Conservation (phyloP, 2,888 invertebrate genomes). For the Aspidiotus rigidus region DNA sequence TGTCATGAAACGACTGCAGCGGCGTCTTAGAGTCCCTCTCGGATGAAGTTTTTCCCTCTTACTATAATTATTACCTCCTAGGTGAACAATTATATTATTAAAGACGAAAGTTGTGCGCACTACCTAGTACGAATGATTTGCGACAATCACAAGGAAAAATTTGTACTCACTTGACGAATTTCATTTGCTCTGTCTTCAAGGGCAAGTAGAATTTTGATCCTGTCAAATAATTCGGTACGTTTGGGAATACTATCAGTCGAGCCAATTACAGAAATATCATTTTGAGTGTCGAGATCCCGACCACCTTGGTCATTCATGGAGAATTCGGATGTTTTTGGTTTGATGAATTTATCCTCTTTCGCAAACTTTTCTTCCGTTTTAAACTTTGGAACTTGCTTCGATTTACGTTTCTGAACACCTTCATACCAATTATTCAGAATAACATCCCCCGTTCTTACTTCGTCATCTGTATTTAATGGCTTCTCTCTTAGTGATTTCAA, state of each 20-base stretch:
- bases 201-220: conserved; percentile 50
- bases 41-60: too few relatives aligned
- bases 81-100: too few relatives aligned
- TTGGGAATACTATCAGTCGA: conserved; percentile 38
- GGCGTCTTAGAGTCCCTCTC: too few relatives aligned
- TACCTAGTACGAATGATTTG: not conserved
- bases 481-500: conserved; percentile 50
- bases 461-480: not conserved
- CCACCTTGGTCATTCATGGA: conserved; percentile 23
- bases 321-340: not conserved
- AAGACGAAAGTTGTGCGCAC: too few relatives aligned
- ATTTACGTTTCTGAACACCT: not conserved
- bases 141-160: not conserved
- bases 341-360: not conserved
- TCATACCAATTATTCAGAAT: not conserved
- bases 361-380: conserved; percentile 1
- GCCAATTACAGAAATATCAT: conserved; percentile 1
- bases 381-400: not conserved
- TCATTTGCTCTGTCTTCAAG: conserved; percentile 49
- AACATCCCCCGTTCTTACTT: not conserved
- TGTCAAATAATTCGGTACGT: conserved; percentile 48
- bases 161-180: conserved; percentile 46
- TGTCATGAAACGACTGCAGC: too few relatives aligned
- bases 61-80: too few relatives aligned
- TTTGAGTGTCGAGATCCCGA: not conserved